Base-by-base conservation (phyloP, 2,888 invertebrate species). In the Octonoba sinensis region DNA sequence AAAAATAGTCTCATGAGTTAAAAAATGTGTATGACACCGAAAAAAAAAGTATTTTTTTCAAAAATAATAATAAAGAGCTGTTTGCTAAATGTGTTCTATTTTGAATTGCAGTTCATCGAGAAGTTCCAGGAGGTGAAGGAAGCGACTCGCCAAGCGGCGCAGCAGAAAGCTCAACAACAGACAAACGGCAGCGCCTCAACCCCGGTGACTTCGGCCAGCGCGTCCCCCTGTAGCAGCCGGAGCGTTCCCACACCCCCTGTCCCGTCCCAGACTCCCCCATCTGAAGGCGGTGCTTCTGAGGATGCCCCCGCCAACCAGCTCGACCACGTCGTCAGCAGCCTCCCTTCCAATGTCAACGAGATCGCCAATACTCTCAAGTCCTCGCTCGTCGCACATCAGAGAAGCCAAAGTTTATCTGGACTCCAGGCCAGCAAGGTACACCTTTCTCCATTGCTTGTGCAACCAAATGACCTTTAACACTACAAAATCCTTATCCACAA, bases 71-170 rank as follows among this genome's bases (percentile, higher is more conserved):
- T 27, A 27, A 2, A 27, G 27, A 27, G 27, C 27, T 27, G 6
- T 27, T 6, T 1, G 36, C 36, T 36, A 36, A 36, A 3, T 36
- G 36, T 36, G 36, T 36, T 36, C 8, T 1, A 36, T 36, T n/a
- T 36, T 36, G 36, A 36, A 4, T 36, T 86, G 0, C 90, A 96
- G 95, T 98, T 98, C 90, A 96, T 97, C 86, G 97, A 98, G 89
- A 97, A 98, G 90, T 98, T 98, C 89, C 96, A 97, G 91, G 97
- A 98, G 89, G 96, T 98, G 36, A 97, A 97, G 89, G 97, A 97
- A 89, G 95, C 97, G 56, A 97, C 97, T 16, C 93, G 89, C 51
- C 88, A 88, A 77, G 86, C 66, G 85, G 86, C 84, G 79, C 87
- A 62, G 84, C 83, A 85, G 60, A 82, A 70, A 46, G 78, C 77